A percentile compares a stretch with the other conserved stretches of the same genome.
These are phyloP conservation scores for Lampris incognitus DNA, from an alignment of 2,113 vertebrate species.

Conservation along the genomic window DNA sequence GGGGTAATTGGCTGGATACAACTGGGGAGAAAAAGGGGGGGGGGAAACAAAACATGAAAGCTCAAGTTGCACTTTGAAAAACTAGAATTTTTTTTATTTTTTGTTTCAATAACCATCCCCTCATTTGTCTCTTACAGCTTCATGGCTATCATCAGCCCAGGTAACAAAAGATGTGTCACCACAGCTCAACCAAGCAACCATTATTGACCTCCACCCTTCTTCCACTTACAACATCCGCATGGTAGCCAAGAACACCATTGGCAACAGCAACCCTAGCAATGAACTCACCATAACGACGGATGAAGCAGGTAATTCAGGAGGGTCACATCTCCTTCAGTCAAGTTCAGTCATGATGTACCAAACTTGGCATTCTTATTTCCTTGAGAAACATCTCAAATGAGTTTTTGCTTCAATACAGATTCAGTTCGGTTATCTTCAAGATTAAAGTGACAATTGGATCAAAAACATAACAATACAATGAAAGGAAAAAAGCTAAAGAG, in stretches of 20 bases:
- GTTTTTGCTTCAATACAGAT: no score
- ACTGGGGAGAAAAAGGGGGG: no score
- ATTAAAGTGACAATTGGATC: no score
- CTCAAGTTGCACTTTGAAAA: no score
- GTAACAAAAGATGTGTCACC: constrained; percentile 99
- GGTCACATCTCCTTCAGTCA: not conserved
- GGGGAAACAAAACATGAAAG: no score
- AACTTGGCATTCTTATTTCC: not conserved
- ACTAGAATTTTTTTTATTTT: no score
- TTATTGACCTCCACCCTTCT: constrained; percentile 98
- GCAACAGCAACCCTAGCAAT: constrained; percentile 98
- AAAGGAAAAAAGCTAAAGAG: no score
- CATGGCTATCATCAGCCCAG: constrained; percentile 97
- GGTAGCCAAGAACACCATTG: constrained; percentile 98
- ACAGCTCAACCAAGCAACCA: constrained; percentile 98
- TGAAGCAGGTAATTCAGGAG: constrained; percentile 90
- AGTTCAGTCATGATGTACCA: not conserved
- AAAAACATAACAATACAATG: no score
- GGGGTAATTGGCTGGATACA: no score
- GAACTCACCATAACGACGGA: constrained; percentile 98
- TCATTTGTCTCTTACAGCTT: constrained; percentile 81
- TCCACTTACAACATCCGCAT: constrained; percentile 99
- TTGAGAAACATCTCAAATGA: no score
- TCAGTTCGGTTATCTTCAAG: no score
- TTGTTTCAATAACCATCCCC: constrained; percentile 20